These are phyloP conservation scores for Apis dorsata DNA, from an alignment of 1,140 invertebrate species.

Conservation along the genomic window DNA sequence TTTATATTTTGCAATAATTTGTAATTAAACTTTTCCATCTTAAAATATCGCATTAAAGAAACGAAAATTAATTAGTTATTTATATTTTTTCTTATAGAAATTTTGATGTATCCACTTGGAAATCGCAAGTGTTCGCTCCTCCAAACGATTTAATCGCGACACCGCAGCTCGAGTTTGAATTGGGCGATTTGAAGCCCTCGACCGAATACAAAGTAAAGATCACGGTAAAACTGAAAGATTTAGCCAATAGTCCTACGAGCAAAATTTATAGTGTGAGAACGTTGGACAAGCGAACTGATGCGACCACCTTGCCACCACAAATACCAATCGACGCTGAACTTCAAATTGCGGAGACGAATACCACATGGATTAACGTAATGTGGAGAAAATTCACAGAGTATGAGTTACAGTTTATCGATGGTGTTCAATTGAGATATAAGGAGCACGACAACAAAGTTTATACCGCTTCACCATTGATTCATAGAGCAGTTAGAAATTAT, in stretches of 20 bases:
- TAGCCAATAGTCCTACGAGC: conserved; percentile 87
- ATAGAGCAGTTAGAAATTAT: conserved; percentile 87
- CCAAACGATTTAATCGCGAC: conserved; percentile 90
- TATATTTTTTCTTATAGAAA: conserved; percentile 78
- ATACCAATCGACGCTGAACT: conserved; percentile 87
- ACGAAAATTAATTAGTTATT: too few relatives aligned
- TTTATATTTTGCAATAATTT: too few relatives aligned
- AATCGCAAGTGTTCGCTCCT: conserved; percentile 91
- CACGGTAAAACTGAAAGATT: conserved; percentile 86
- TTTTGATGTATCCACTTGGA: conserved; percentile 87
- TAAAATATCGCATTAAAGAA: background rate
- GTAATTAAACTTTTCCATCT: too few relatives aligned
- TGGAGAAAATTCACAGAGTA: conserved; percentile 91
- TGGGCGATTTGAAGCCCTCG: conserved; percentile 87
- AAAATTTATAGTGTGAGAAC: conserved; percentile 87
- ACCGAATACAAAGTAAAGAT: conserved; percentile 91
- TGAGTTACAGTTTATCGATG: conserved; percentile 88
- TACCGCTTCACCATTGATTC: conserved; percentile 87
- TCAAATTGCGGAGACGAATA: conserved; percentile 86
- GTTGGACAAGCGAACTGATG: conserved; percentile 74
- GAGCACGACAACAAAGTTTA: conserved; percentile 86
- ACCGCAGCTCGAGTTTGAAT: conserved; percentile 90
- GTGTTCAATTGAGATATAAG: conserved; percentile 86
- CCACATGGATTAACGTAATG: conserved; percentile 87
- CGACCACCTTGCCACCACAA: conserved; percentile 83